Evolutionary conservation across 2,888 invertebrate genomes (phyloP).

Genomic region (Carcina quercana): DNA sequence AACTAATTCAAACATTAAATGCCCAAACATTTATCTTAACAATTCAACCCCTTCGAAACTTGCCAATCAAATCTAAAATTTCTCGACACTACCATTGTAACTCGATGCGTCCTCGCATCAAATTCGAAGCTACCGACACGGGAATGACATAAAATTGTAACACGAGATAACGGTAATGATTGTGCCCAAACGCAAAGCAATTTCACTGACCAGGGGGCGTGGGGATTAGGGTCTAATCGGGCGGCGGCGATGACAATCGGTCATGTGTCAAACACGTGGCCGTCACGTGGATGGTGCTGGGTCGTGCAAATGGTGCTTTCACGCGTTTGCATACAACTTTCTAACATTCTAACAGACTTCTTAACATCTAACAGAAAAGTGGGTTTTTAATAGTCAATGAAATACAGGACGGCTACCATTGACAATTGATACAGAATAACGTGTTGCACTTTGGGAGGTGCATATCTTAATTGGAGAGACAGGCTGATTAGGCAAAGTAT

Average conservation of each 20-base stretch:
- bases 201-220: conserved; percentile 49
- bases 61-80: conserved; percentile 29
- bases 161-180: conserved; percentile 59
- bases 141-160: conserved; percentile 46
- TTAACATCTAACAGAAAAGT: too few species aligned
- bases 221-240: conserved; percentile 64
- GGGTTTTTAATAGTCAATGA: too few species aligned
- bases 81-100: conserved; percentile 27
- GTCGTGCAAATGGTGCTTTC: conserved; percentile 1
- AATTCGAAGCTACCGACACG: conserved; percentile 29
- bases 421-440: too few species aligned
- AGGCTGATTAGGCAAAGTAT: too few species aligned
- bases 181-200: conserved; percentile 48
- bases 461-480: too few species aligned
- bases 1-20: neutral
- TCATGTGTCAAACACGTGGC: conserved; percentile 37
- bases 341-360: too few species aligned
- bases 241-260: conserved; percentile 64
- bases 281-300: conserved; percentile 27
- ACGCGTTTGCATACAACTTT: neutral
- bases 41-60: conserved; percentile 26
- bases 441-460: too few species aligned
- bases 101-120: conserved; percentile 18
- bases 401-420: too few species aligned
- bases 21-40: conserved; percentile 3